phyloP scores from a whole-genome alignment of 2,888 invertebrate genomes.

The Nipponacmea schrenckii region DNA sequence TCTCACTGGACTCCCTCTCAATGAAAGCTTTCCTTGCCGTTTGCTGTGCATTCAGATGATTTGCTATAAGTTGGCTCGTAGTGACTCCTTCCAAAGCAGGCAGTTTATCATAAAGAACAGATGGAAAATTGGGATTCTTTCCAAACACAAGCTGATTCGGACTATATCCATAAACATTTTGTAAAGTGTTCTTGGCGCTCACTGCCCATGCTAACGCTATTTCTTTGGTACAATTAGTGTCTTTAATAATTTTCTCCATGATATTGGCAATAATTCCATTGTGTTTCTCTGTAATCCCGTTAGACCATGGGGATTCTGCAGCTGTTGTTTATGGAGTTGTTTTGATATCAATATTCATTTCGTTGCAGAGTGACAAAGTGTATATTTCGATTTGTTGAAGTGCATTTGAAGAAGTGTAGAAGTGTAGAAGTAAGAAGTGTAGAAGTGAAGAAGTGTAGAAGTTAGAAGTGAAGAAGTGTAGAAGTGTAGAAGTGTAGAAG shows the following conservation, averaged over 20 bases:
- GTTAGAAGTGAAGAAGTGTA: no score
- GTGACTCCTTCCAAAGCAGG: conserved; percentile 26
- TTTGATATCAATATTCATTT: no score
- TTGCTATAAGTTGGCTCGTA: background rate
- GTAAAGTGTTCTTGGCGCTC: conserved; percentile 19
- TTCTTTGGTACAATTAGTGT: conserved; percentile 15
- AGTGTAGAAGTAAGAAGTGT: no score
- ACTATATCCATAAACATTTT: conserved; percentile 31
- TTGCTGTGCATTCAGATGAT: conserved; percentile 10
- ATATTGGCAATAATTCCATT: conserved; percentile 22
- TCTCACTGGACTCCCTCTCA: conserved; percentile 28
- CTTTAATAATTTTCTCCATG: conserved; percentile 16
- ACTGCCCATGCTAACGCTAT: conserved; percentile 21
- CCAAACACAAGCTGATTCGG: conserved; percentile 31
- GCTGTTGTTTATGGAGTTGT: conserved; percentile 26
- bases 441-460: no score
- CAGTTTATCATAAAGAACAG: conserved; percentile 7
- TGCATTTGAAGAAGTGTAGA: no score
- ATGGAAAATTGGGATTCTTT: conserved; percentile 14
- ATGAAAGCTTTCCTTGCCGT: conserved; percentile 21
- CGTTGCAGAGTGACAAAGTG: no score
- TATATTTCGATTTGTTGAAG: no score
- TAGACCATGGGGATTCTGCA: conserved; percentile 25
- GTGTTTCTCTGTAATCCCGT: conserved; percentile 20
- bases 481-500: no score